Evolutionary conservation across 2,888 invertebrate genomes (phyloP).

Genomic region (Eristalinus aeneus): DNA sequence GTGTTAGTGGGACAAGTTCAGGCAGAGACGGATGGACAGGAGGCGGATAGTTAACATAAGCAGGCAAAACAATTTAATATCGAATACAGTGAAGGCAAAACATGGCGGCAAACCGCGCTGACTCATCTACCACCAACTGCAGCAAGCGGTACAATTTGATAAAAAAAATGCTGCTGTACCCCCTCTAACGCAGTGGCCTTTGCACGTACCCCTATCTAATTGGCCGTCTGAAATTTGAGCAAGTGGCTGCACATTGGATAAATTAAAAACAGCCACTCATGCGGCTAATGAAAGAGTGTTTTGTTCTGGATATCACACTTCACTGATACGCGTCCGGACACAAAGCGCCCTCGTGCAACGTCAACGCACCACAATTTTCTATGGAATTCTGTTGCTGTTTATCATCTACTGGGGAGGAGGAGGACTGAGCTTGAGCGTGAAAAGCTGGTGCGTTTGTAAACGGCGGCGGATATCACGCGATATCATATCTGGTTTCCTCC

Average conservation of each 20-base stretch:
- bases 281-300: constrained; percentile 3
- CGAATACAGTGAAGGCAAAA: background rate
- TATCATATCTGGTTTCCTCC: constrained; percentile 20
- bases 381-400: background rate
- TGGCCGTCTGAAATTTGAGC: constrained; percentile 32
- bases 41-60: background rate
- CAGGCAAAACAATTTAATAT: constrained; percentile 1
- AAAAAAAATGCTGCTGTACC: constrained; percentile 31
- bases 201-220: background rate
- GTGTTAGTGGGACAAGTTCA: constrained; percentile 62
- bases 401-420: background rate
- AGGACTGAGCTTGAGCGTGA: background rate
- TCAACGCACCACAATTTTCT: constrained; percentile 10
- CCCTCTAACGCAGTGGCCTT: background rate
- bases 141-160: constrained; percentile 33
- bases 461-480: constrained; percentile 29
- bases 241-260: background rate
- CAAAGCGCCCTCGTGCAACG: background rate
- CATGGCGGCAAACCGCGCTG: constrained; percentile 9
- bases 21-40: constrained; percentile 10
- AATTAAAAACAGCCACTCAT: background rate
- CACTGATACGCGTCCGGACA: background rate
- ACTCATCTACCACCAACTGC: constrained; percentile 12
- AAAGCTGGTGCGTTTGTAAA: background rate
- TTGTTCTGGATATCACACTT: background rate